A percentile compares a stretch with the other conserved stretches of the same genome.
Evolutionary conservation across 1,140 invertebrate species (phyloP).

Genomic region (Tetragnatha versicolor): DNA sequence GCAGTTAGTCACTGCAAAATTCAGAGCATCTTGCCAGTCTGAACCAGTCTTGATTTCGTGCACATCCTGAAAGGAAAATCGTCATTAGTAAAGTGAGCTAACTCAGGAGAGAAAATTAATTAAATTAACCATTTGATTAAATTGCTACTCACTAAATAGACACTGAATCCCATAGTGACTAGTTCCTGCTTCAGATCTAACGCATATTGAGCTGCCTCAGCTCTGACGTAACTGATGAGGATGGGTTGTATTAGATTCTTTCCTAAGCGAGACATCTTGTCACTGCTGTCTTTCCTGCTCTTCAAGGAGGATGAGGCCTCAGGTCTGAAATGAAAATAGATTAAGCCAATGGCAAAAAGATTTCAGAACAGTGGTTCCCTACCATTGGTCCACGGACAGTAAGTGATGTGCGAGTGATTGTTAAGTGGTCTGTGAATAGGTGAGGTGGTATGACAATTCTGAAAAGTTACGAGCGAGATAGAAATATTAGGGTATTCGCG

Average conservation of each 20-base stretch:
- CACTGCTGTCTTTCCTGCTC: slow-evolving; percentile 23
- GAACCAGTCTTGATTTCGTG: slow-evolving; percentile 66
- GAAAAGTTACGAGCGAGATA: too few relatives aligned
- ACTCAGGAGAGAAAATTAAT: neutral
- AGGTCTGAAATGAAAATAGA: too few relatives aligned
- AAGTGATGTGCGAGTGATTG: too few relatives aligned
- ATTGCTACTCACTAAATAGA: slow-evolving; percentile 64
- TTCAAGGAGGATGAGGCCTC: slow-evolving; percentile 6
- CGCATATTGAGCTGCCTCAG: slow-evolving; percentile 65
- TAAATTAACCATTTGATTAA: neutral
- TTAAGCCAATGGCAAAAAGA: too few relatives aligned
- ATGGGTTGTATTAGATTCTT: slow-evolving; percentile 61
- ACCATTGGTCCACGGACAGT: too few relatives aligned
- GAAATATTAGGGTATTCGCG: too few relatives aligned
- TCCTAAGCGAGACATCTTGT: neutral
- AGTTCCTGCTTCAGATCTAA: slow-evolving; percentile 64
- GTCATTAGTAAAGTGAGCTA: too few relatives aligned
- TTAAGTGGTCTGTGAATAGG: too few relatives aligned
- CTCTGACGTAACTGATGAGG: slow-evolving; percentile 66
- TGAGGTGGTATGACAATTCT: too few relatives aligned
- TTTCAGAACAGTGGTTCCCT: too few relatives aligned
- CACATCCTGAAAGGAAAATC: slow-evolving; percentile 64
- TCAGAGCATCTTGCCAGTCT: slow-evolving; percentile 67
- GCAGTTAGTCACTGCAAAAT: slow-evolving; percentile 66
- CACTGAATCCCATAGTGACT: slow-evolving; percentile 61